phyloP scores from a whole-genome alignment of 1,140 invertebrate species.

The Muscidifurax raptorellus region DNA sequence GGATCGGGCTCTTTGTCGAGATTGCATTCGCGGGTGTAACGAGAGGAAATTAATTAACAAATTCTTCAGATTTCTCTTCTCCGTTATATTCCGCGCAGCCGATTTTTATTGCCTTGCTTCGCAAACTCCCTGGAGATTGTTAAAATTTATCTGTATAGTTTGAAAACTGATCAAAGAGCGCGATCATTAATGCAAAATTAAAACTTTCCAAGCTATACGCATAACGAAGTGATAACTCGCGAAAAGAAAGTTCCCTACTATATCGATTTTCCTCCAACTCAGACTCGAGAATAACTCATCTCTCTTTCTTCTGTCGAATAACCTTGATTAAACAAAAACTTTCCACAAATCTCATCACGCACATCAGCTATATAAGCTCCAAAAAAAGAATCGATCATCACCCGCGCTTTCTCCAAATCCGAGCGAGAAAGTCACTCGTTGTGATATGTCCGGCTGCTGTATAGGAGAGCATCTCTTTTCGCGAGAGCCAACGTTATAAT shows the following conservation, averaged over 20 bases:
- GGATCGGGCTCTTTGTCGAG: no score
- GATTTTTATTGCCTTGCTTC: not conserved
- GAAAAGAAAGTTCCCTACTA: no score
- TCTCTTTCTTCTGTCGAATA: no score
- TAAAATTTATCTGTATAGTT: not conserved
- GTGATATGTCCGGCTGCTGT: not conserved
- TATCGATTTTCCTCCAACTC: no score
- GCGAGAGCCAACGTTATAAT: not conserved
- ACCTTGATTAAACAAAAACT: no score
- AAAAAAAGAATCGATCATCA: not conserved
- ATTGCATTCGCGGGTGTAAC: no score
- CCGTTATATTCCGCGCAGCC: not conserved
- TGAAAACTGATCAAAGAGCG: not conserved
- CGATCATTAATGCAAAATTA: not conserved
- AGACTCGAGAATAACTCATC: no score
- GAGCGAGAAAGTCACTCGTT: not conserved
- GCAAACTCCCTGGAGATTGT: not conserved
- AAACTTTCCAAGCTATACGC: no score
- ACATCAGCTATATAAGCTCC: not conserved
- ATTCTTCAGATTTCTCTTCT: not conserved
- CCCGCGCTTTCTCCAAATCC: not conserved
- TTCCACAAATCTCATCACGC: not conserved
- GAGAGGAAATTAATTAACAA: not conserved
- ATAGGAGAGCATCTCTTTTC: not conserved
- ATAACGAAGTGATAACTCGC: no score